A percentile compares a stretch with the other conserved stretches of the same genome.
phyloP scores from a whole-genome alignment of 1,140 invertebrate genomes.

The Ostrea edulis region DNA sequence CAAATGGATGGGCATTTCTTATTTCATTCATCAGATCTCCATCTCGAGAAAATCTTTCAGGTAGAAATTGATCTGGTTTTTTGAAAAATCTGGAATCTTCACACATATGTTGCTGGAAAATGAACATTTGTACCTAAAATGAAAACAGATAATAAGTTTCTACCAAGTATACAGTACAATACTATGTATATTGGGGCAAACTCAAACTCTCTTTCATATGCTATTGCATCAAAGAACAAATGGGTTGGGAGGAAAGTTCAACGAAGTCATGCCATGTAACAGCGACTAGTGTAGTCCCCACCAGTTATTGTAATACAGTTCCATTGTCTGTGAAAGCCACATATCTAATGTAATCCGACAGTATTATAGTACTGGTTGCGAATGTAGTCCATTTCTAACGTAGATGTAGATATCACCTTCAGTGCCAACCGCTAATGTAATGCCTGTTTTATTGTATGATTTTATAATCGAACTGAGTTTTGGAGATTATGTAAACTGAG shows the following conservation, averaged over 20 bases:
- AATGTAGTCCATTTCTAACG: too few relatives aligned
- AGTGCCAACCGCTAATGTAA: too few relatives aligned
- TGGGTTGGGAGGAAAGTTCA: too few relatives aligned
- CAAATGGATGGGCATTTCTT: background rate
- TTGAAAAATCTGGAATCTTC: background rate
- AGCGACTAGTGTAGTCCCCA: too few relatives aligned
- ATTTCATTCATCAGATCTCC: background rate
- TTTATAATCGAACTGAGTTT: too few relatives aligned
- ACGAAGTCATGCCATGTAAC: background rate
- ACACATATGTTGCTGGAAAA: background rate
- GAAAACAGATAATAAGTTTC: background rate
- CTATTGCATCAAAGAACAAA: background rate
- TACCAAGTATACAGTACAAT: background rate
- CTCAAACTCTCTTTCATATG: background rate
- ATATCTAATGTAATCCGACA: too few relatives aligned
- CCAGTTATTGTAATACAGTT: too few relatives aligned
- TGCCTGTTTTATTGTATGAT: too few relatives aligned
- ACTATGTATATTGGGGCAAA: background rate
- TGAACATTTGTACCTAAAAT: background rate
- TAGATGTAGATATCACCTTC: too few relatives aligned
- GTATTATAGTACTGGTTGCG: too few relatives aligned
- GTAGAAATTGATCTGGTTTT: background rate
- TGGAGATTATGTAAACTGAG: too few relatives aligned
- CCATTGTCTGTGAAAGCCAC: too few relatives aligned
- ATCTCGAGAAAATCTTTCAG: background rate